Conservation (phyloP, 2,113 vertebrate species). For the Irena cyanogastra region DNA sequence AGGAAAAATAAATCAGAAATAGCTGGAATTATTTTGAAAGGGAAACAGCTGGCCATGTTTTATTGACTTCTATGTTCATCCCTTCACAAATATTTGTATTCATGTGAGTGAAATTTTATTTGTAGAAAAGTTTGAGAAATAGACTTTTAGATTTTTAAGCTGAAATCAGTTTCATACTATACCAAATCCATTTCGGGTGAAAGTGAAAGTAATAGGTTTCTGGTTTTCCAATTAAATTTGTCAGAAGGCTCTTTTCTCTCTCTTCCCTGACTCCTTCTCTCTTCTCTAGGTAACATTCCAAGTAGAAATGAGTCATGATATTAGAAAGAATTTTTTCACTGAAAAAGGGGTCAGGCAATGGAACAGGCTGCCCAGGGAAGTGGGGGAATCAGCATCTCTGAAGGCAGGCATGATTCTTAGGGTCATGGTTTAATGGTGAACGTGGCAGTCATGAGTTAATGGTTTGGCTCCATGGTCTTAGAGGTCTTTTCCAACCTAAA, state of each 20-base stretch:
- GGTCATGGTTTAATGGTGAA: neutral
- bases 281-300: neutral
- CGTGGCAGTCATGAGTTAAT: neutral
- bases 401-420: accelerated
- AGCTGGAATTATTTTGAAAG: neutral
- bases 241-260: neutral
- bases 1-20: neutral
- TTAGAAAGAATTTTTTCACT: neutral
- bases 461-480: neutral
- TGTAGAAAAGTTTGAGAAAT: neutral
- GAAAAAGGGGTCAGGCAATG: neutral
- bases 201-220: neutral
- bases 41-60: neutral
- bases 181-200: neutral
- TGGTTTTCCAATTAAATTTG: neutral
- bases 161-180: neutral
- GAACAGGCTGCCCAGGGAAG: neutral
- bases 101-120: neutral
- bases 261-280: neutral
- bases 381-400: neutral
- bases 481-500: neutral
- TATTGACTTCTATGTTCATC: neutral
- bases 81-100: neutral
- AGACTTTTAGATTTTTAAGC: neutral
- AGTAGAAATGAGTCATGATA: neutral